These are phyloP conservation scores for Spermophilus dauricus DNA, from an alignment of 2,113 vertebrate species.

Conservation along the genomic window DNA sequence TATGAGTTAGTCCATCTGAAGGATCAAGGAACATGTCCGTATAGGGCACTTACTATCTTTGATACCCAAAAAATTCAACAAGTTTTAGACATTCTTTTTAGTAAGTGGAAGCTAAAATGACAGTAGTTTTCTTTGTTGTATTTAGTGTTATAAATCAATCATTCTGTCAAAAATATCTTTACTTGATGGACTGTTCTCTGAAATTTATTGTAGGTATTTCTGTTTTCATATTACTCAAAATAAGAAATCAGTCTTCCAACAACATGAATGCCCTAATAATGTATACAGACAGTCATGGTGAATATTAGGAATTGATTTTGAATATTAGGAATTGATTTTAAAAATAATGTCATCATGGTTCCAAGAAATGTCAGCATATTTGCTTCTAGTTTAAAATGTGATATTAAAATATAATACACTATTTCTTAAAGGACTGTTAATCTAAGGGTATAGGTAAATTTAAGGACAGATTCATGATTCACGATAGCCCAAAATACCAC, in stretches of 20 bases:
- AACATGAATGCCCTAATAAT: neutral
- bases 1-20: neutral
- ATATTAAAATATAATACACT: neutral
- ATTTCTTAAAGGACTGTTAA: neutral
- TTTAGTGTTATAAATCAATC: neutral
- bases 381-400: neutral
- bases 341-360: neutral
- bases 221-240: conserved; percentile 15
- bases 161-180: neutral
- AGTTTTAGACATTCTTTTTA: neutral
- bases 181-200: neutral
- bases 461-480: neutral
- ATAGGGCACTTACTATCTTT: neutral
- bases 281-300: neutral
- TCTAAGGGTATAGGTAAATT: neutral
- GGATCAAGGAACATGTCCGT: neutral
- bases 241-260: neutral
- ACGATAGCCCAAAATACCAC: neutral
- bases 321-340: neutral
- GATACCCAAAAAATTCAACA: neutral
- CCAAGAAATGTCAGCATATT: neutral
- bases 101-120: too few relatives aligned
- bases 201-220: neutral
- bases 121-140: neutral
- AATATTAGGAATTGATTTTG: neutral